phyloP scores from a whole-genome alignment of 2,113 vertebrate genomes.

The Megaptera novaeangliae region DNA sequence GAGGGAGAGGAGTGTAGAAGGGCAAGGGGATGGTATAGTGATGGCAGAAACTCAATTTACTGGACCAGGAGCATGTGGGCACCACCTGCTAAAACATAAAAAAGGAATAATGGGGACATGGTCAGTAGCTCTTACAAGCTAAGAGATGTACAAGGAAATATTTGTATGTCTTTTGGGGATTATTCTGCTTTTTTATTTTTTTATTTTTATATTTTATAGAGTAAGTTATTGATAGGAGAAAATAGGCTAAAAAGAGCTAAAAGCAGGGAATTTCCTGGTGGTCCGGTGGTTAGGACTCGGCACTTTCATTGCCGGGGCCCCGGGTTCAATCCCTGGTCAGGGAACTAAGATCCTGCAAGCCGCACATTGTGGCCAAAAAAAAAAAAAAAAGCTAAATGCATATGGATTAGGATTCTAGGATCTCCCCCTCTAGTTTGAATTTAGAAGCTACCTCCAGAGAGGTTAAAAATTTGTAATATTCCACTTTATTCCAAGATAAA shows the following conservation, averaged over 20 bases:
- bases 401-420: slow-evolving; percentile 41
- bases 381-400: slow-evolving; percentile 27
- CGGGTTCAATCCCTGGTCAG: background rate
- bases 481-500: background rate
- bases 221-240: slow-evolving; percentile 30
- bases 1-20: background rate
- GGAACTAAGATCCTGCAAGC: background rate
- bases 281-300: background rate
- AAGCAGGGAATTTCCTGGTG: background rate
- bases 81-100: background rate
- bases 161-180: slow-evolving; percentile 20
- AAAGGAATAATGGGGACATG: background rate
- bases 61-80: background rate
- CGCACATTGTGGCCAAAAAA: background rate
- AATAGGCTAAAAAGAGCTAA: slow-evolving; percentile 38
- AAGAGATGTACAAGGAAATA: background rate
- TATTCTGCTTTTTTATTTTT: background rate
- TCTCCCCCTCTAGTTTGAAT: background rate
- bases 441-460: slow-evolving; percentile 31
- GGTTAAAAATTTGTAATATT: slow-evolving; percentile 31
- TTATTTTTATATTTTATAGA: background rate
- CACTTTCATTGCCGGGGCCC: background rate
- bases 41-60: background rate
- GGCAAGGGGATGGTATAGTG: no score
- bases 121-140: background rate